These are phyloP conservation scores for Neolamprologus sp. DNA, from an alignment of 2,113 vertebrate genomes.

Conservation along the genomic window DNA sequence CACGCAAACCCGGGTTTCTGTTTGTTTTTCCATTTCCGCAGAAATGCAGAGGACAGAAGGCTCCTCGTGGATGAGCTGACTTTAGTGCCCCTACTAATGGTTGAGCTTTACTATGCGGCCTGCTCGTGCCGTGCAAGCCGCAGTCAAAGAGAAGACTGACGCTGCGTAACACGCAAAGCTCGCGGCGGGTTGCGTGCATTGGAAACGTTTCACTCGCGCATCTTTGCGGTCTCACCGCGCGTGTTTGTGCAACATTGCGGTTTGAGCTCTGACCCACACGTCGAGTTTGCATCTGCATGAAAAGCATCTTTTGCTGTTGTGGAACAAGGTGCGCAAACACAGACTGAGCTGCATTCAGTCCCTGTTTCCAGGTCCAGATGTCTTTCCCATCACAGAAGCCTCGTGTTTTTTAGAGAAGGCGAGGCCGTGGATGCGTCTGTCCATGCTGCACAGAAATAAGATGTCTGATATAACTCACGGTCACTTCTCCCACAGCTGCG, in stretches of 20 bases:
- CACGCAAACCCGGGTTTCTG: background rate
- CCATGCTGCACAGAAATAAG: background rate
- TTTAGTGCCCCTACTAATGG: constrained; percentile 36
- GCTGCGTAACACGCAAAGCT: background rate
- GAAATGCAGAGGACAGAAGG: background rate
- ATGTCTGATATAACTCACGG: constrained; percentile 15
- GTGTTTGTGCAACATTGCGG: background rate
- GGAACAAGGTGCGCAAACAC: constrained; percentile 50
- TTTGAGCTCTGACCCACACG: background rate
- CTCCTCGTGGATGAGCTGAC: constrained; percentile 27
- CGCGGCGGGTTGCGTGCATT: background rate
- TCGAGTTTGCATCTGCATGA: background rate
- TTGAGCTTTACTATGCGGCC: background rate
- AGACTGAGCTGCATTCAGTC: constrained; percentile 6
- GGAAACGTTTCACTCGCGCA: background rate
- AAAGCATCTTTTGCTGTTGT: background rate
- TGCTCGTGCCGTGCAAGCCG: background rate
- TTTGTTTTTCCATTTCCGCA: constrained; percentile 29
- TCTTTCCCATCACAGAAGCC: constrained; percentile 46
- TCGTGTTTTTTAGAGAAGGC: constrained; percentile 1
- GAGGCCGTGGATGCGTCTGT: constrained; percentile 2
- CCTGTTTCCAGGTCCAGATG: constrained; percentile 48
- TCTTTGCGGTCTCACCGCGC: background rate
- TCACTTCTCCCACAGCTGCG: constrained; percentile 19
- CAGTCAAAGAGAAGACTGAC: background rate